These are phyloP conservation scores for Serrognathus titanus DNA, from an alignment of 2,888 invertebrate species.

Conservation along the genomic window DNA sequence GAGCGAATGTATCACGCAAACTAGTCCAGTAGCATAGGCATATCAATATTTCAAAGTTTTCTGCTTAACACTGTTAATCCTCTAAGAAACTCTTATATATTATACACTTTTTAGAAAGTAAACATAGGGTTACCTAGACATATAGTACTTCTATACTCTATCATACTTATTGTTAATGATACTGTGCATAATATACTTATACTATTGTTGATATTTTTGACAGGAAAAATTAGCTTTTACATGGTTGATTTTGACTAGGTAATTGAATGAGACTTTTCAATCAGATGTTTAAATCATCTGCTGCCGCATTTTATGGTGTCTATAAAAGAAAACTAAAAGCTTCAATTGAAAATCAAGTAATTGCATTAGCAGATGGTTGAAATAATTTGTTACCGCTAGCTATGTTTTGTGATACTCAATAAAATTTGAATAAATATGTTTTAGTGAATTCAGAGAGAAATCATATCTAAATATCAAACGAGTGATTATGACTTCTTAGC, in stretches of 20 bases:
- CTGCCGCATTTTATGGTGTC: no score
- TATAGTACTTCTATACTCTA: constrained; percentile 32
- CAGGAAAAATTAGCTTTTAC: constrained; percentile 2
- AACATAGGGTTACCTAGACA: constrained; percentile 29
- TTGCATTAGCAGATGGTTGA: no score
- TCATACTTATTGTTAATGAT: constrained; percentile 32
- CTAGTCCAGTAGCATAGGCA: constrained; percentile 47
- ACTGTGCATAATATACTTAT: constrained; percentile 19
- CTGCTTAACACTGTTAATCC: constrained; percentile 39
- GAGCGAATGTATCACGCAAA: constrained; percentile 19
- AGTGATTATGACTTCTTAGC: constrained; percentile 30
- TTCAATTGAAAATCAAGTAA: no score
- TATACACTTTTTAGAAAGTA: constrained; percentile 32
- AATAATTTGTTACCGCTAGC: neutral
- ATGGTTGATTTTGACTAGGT: neutral
- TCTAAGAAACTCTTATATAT: constrained; percentile 31
- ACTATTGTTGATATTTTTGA: constrained; percentile 34
- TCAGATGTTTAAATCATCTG: neutral
- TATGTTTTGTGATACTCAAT: neutral
- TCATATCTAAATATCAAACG: constrained; percentile 23
- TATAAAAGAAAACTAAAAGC: no score
- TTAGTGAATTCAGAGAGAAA: constrained; percentile 1
- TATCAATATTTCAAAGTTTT: constrained; percentile 39
- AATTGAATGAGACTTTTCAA: neutral
- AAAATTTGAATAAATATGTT: neutral